These are phyloP conservation scores for Falco berigora DNA, from an alignment of 2,797 vertebrate genomes.

Conservation along the genomic window DNA sequence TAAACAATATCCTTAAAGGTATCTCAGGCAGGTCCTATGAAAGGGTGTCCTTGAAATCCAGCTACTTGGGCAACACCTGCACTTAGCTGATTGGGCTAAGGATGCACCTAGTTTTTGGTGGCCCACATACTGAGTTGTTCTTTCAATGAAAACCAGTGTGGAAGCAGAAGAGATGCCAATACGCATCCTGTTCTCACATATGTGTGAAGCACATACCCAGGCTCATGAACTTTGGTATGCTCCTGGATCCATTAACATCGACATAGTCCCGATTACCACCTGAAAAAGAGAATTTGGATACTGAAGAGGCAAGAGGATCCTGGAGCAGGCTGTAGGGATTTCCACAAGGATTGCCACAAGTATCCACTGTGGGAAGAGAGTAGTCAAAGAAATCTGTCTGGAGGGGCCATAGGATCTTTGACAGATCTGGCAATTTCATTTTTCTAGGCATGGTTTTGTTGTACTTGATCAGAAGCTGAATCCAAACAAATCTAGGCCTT, in stretches of 20 bases:
- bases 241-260: not conserved
- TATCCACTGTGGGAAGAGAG: not conserved
- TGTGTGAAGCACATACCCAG: not conserved
- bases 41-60: not conserved
- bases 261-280: not conserved
- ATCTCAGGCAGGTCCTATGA: not conserved
- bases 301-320: not conserved
- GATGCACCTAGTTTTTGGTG: not conserved
- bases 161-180: not conserved
- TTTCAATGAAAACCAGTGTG: not conserved
- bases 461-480: not conserved
- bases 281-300: not conserved
- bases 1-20: not conserved
- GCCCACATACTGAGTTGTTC: not conserved
- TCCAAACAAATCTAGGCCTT: not conserved
- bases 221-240: not conserved
- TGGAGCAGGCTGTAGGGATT: not conserved
- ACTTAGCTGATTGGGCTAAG: not conserved
- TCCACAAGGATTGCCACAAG: not conserved
- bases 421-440: not conserved
- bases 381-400: not conserved
- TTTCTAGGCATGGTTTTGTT: not conserved
- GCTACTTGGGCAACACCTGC: not conserved
- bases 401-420: not conserved
- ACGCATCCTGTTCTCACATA: not conserved